Evolutionary conservation across 2,888 invertebrate genomes (phyloP).

Genomic region (Drosophila silvestris): DNA sequence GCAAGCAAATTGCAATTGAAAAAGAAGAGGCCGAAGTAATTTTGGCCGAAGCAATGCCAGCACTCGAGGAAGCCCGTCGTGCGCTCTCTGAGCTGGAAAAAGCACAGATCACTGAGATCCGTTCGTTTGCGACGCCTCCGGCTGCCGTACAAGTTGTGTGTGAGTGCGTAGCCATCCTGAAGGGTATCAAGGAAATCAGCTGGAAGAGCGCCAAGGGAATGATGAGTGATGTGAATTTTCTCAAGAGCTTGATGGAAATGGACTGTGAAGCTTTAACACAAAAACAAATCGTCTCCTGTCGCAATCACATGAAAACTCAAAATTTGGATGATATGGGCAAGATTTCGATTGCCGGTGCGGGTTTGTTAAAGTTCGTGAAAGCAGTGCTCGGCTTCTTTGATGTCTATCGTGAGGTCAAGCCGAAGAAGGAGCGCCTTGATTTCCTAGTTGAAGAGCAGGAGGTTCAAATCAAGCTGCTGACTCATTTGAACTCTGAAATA

Average conservation of each 20-base stretch:
- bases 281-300: slow-evolving; percentile 89
- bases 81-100: slow-evolving; percentile 94
- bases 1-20: slow-evolving; percentile 91
- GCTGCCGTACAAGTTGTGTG: slow-evolving; percentile 95
- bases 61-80: slow-evolving; percentile 91
- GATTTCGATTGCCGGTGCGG: slow-evolving; percentile 94
- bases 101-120: slow-evolving; percentile 95
- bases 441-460: slow-evolving; percentile 91
- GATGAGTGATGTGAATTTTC: slow-evolving; percentile 96
- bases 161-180: slow-evolving; percentile 94
- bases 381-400: slow-evolving; percentile 96
- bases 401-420: slow-evolving; percentile 93
- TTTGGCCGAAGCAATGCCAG: slow-evolving; percentile 93
- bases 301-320: slow-evolving; percentile 90
- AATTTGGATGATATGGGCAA: slow-evolving; percentile 92
- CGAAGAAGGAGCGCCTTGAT: slow-evolving; percentile 93
- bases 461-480: slow-evolving; percentile 87
- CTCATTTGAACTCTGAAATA: slow-evolving; percentile 91
- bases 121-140: slow-evolving; percentile 96
- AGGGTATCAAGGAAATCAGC: slow-evolving; percentile 92
- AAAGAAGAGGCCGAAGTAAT: slow-evolving; percentile 94
- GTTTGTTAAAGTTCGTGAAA: slow-evolving; percentile 92
- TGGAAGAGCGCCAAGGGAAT: slow-evolving; percentile 97
- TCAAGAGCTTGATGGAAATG: slow-evolving; percentile 93
- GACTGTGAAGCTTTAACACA: slow-evolving; percentile 92